These are phyloP conservation scores for Onychomys torridus DNA, from an alignment of 2,797 vertebrate genomes.

Conservation along the genomic window DNA sequence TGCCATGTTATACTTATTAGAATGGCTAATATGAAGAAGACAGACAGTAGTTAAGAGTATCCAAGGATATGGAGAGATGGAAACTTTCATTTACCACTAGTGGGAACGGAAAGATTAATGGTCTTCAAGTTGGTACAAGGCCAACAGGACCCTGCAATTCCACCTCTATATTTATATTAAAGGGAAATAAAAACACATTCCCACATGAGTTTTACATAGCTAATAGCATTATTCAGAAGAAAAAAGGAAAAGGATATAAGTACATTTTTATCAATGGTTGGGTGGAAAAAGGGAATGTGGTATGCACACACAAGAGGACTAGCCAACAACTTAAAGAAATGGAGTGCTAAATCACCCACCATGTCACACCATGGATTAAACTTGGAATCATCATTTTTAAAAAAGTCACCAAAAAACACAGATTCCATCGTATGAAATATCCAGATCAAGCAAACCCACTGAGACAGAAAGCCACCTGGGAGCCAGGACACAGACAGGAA, in stretches of 20 bases:
- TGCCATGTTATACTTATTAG: neutral
- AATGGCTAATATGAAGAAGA: neutral
- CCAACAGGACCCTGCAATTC: neutral
- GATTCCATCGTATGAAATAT: neutral
- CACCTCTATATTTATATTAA: neutral
- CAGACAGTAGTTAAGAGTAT: neutral
- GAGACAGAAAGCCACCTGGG: neutral
- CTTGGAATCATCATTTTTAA: neutral
- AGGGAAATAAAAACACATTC: neutral
- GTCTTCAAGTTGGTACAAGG: neutral
- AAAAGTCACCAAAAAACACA: neutral
- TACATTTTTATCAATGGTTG: neutral
- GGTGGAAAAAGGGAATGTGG: neutral
- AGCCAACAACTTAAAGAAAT: neutral
- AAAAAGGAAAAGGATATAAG: neutral
- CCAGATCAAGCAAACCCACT: neutral
- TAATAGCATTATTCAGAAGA: neutral
- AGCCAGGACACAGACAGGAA: neutral
- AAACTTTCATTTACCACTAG: neutral
- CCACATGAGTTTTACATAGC: neutral
- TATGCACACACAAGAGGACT: no score
- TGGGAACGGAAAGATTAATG: neutral
- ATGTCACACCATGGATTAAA: neutral
- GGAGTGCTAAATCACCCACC: neutral
- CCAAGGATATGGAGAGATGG: neutral